phyloP scores from a whole-genome alignment of 2,113 vertebrate species.

The Podarcis raffonei region DNA sequence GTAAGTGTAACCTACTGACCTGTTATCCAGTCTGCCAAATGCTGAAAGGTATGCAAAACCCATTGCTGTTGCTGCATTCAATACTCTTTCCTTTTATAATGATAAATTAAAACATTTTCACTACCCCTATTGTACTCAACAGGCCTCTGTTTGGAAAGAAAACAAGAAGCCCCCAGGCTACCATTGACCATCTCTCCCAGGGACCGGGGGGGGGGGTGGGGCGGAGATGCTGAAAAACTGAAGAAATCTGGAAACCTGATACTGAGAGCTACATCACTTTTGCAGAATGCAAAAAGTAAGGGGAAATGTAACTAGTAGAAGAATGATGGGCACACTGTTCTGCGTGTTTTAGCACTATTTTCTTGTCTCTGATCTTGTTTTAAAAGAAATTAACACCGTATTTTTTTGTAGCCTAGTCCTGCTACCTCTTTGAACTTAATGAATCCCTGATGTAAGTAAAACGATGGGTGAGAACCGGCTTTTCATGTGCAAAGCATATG shows the following conservation, averaged over 20 bases:
- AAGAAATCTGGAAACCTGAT: not conserved
- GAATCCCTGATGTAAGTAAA: not conserved
- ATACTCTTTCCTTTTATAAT: not conserved
- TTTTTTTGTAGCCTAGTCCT: not conserved
- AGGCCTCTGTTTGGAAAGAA: not conserved
- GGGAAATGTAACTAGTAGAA: not conserved
- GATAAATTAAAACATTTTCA: not conserved
- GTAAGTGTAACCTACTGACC: too few species aligned
- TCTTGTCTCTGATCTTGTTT: not conserved
- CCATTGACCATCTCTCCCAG: not conserved
- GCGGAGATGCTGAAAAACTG: not conserved
- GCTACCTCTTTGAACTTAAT: conserved; percentile 1
- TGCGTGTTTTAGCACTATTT: not conserved
- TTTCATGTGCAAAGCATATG: not conserved
- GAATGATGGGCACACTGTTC: not conserved
- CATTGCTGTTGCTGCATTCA: not conserved
- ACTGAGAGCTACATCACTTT: not conserved
- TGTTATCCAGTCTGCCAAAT: too few species aligned
- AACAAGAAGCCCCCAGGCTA: not conserved
- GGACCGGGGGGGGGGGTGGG: too few species aligned
- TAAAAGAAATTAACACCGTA: not conserved
- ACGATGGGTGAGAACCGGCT: accelerated
- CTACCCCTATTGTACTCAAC: not conserved
- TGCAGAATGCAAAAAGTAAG: not conserved
- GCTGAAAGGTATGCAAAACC: not conserved